Conservation (phyloP, 2,113 vertebrate genomes). For the Acrocephalus arundinaceus region DNA sequence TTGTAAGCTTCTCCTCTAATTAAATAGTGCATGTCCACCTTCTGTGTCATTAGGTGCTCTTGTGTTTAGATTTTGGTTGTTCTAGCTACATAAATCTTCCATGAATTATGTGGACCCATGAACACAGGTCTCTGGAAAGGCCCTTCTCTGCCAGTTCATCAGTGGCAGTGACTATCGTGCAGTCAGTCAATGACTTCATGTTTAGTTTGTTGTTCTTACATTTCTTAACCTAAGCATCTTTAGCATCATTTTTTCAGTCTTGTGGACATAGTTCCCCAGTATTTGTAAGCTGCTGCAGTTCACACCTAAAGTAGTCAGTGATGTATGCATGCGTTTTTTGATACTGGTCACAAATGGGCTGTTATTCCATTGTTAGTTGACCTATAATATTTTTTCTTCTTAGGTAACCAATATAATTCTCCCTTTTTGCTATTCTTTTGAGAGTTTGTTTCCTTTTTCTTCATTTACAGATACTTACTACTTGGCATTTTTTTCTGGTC, state of each 20-base stretch:
- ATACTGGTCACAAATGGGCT: not conserved
- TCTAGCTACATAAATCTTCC: not conserved
- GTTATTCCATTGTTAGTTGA: not conserved
- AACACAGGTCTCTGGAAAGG: not conserved
- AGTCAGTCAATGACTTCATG: not conserved
- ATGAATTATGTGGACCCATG: not conserved
- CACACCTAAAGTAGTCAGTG: not conserved
- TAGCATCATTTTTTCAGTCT: not conserved
- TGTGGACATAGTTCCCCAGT: not conserved
- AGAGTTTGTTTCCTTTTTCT: not conserved
- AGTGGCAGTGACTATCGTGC: not conserved
- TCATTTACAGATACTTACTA: not conserved
- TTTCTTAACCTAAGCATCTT: not conserved
- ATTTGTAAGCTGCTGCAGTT: not conserved
- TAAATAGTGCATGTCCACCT: not conserved
- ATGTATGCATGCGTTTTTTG: accelerated
- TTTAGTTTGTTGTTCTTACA: not conserved
- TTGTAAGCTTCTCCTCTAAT: not conserved
- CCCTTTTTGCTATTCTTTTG: not conserved
- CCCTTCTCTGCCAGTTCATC: not conserved
- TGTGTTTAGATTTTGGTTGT: not conserved
- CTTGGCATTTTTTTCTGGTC: not conserved
- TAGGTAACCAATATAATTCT: not conserved
- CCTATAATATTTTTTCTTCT: not conserved
- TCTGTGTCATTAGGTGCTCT: not conserved